Base-by-base conservation (phyloP, 2,797 vertebrate genomes). In the Gastrophryne carolinensis region DNA sequence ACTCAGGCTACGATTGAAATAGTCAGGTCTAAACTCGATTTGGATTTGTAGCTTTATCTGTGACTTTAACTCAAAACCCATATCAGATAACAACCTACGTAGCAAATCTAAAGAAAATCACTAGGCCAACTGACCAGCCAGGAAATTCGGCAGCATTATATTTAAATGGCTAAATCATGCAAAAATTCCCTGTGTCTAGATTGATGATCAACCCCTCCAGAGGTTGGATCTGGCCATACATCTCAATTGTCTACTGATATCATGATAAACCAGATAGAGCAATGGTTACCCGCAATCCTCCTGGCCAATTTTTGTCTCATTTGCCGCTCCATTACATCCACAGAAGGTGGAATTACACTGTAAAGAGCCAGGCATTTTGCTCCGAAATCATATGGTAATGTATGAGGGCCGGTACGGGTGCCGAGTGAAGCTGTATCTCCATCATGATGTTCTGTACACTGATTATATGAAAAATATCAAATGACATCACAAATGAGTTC, bases 401-500 rank as follows among this genome's bases (percentile, higher is more conserved):
- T 63, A 47, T 35, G 65, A 32, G 49, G 15, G n/a, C 4, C 15
- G 12, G 17, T 15, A 37, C 8, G 41, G 37, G 35, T 10, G 24
- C 47, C 24, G n/a, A 30, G 41, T 21, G 8, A 27, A 21, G 35
- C 24, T 3, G 32, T 56, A 32, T 50, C 24, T 52, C 15, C 13
- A 49, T 67, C 62, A 58, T 34, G 11, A 50, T 53, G 41, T 54
- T 37, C 65, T 44, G 15, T 62, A 32, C 47, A 52, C 47, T 62
- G 44, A 76, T 67, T 70, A 49, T 56, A 70, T 63, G 35, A 70
- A 70, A 75, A 63, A 76, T 76, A 69, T 70, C 57, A 70, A 63
- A 54, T 62, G 58, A 70, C 66, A 70, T 26, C 60, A 49, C 58
- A 44, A 62, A 70, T 63, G 35, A 70, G 57, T 32, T 44, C 3